phyloP scores from a whole-genome alignment of 1,140 invertebrate genomes.

The Leptopilina clavipes region DNA sequence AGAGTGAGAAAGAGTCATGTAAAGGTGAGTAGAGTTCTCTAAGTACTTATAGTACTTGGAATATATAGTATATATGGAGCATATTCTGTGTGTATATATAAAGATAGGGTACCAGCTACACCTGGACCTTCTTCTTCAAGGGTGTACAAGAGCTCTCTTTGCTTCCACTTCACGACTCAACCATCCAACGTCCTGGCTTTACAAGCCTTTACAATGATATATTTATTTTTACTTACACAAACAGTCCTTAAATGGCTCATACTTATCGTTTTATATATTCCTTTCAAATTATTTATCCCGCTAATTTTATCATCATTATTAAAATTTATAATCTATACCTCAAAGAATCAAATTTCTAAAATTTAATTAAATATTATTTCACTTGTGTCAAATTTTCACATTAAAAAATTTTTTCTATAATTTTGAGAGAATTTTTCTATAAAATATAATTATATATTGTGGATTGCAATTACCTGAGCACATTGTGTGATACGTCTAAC shows the following conservation, averaged over 20 bases:
- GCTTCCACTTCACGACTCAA: constrained; percentile 52
- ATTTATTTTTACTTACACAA: constrained; percentile 18
- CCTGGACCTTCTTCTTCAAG: constrained; percentile 54
- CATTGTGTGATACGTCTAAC: not conserved
- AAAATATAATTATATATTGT: not conserved
- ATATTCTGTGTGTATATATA: not conserved
- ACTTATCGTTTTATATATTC: not conserved
- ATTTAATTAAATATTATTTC: no score
- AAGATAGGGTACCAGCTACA: constrained; percentile 44
- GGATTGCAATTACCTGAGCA: not conserved
- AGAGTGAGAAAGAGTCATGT: constrained; percentile 18
- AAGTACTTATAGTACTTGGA: constrained; percentile 38
- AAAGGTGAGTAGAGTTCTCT: constrained; percentile 34
- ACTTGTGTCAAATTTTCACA: no score
- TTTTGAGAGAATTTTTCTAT: no score
- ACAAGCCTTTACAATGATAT: constrained; percentile 27
- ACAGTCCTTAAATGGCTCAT: not conserved
- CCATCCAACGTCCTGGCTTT: constrained; percentile 52
- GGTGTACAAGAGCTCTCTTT: constrained; percentile 50
- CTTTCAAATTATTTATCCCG: no score
- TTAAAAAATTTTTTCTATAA: no score
- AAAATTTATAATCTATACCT: no score
- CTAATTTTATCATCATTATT: no score
- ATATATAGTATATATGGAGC: constrained; percentile 33
- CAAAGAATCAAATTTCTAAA: no score